Conservation (phyloP, 2,113 vertebrate species). For the Phrynosoma blainvillii region DNA sequence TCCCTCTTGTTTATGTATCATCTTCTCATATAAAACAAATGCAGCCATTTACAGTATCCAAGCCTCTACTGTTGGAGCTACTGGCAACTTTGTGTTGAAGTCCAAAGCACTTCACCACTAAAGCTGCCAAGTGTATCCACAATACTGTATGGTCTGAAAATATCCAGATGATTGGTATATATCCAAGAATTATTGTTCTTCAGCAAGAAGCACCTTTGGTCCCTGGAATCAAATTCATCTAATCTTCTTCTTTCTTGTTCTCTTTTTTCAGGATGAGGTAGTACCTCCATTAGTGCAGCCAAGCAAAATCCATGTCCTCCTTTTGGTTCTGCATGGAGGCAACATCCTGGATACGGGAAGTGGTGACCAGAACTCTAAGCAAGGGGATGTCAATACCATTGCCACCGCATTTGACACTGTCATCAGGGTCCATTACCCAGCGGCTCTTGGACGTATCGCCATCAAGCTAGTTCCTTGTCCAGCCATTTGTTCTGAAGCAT, state of each 20-base stretch:
- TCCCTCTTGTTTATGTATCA: neutral
- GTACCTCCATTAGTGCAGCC: conserved; percentile 82
- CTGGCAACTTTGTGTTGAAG: neutral
- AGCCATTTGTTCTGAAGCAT: conserved; percentile 93
- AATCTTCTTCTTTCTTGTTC: neutral
- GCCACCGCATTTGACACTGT: conserved; percentile 90
- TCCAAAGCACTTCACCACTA: neutral
- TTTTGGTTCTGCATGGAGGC: conserved; percentile 93
- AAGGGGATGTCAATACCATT: conserved; percentile 95
- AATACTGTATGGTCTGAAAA: neutral
- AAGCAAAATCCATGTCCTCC: conserved; percentile 91
- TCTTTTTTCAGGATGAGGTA: conserved; percentile 79
- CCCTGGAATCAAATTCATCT: neutral
- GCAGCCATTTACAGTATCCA: neutral
- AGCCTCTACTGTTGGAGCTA: neutral
- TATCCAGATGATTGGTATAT: neutral
- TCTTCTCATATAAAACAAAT: neutral
- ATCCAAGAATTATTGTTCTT: neutral
- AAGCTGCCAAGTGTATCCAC: neutral
- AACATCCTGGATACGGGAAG: conserved; percentile 97
- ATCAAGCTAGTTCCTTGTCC: conserved; percentile 95
- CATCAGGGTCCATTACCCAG: conserved; percentile 95
- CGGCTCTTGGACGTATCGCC: conserved; percentile 91
- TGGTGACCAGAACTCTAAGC: conserved; percentile 94
- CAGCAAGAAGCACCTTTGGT: neutral